Evolutionary conservation across 2,113 vertebrate species (phyloP), one percentile per base, ranked within the genome.

Genomic region (Pipa parva): DNA sequence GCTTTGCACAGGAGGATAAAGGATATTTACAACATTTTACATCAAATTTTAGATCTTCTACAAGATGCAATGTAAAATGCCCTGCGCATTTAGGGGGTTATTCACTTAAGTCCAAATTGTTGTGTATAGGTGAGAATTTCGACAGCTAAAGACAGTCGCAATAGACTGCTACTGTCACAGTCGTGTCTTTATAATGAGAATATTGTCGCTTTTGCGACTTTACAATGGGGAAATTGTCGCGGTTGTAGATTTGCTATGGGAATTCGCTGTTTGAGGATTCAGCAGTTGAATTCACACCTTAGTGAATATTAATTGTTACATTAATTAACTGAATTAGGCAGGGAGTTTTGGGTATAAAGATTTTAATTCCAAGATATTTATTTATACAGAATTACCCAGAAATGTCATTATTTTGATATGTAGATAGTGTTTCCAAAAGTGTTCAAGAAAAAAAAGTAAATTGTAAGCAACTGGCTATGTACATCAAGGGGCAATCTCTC

Each of bases 391-490:
- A 18, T 6, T 60, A 75, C n/a, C 20, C 36, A 46, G 1, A 28
- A 78, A 36, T 27, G 27, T 17, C 45, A 63, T 25, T 42, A 36
- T 54, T 79, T 22, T 70, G 57, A 73, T 72, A 72, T 54, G 18
- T 48, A 74, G 62, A 29, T 18, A 27, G 0, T 20, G 8, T 63
- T 71, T 56, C 45, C 60, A 48, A 69, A 42, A 33, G 21, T 24
- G 13, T 11, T 13, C 31, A 39, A 29, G 42, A 13, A 12, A 22
- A 4, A 68, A 76, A 59, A 24, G 69, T 21, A 71, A 75, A 51
- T 11, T 36, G 54, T 58, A 51, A 51, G 28, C 18, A 63, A 15
- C 22, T 39, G 50, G 26, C 27, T 22, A 25, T 68, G 26, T 28
- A 61, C 18, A 57, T 63, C 31, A 59, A 77, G 63, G 65, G 29